These are phyloP conservation scores for Petrocephalus zakoni DNA, from an alignment of 2,113 vertebrate species.

Conservation along the genomic window DNA sequence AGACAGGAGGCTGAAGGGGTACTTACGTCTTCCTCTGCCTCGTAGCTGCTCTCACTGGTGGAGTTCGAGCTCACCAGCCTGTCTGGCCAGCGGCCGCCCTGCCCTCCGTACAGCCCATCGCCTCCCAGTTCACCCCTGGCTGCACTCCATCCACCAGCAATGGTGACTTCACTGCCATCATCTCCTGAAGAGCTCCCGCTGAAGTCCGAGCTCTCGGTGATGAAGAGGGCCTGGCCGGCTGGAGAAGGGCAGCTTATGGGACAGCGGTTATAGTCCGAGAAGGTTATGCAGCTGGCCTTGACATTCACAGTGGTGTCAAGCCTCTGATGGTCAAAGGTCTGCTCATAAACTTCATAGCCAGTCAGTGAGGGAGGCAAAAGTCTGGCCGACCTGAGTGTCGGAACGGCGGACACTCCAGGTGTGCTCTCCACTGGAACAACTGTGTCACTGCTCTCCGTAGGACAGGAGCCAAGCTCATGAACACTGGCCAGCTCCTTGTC, in stretches of 20 bases:
- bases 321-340: conserved; percentile 28
- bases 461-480: not conserved
- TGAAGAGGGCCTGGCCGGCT: conserved; percentile 29
- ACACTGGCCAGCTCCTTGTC: not conserved
- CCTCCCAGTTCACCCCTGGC: not conserved
- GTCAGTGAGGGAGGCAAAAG: not conserved
- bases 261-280: conserved; percentile 48
- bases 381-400: not conserved
- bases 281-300: conserved; percentile 64
- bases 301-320: conserved; percentile 60
- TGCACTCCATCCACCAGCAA: not conserved
- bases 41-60: conserved; percentile 36
- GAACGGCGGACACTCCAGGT: not conserved
- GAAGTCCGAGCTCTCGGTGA: conserved; percentile 47
- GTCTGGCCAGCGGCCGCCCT: conserved; percentile 19
- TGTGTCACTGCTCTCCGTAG: not conserved
- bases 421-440: not conserved
- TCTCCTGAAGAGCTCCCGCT: conserved; percentile 44
- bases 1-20: conserved; percentile 39
- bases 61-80: conserved; percentile 12
- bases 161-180: conserved; percentile 27
- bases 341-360: conserved; percentile 1
- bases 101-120: not conserved
- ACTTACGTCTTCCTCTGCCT: conserved; percentile 48
- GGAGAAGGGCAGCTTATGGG: not conserved